phyloP scores from a whole-genome alignment of 2,797 vertebrate genomes.

The Ispidina picta region DNA sequence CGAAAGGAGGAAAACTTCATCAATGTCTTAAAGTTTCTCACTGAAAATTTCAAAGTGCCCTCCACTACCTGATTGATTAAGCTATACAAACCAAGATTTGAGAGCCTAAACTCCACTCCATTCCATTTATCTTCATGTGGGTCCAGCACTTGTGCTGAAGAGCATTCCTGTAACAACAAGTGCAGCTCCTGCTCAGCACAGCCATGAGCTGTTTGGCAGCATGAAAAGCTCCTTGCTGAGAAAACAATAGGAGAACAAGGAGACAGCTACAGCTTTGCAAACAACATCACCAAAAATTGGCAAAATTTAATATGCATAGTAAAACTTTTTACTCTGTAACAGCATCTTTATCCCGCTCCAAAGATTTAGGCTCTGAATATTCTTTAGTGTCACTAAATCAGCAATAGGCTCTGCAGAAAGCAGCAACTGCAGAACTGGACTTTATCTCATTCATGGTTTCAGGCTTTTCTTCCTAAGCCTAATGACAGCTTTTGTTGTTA shows the following conservation, averaged over 20 bases:
- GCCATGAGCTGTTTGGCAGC: not conserved
- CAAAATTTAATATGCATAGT: not conserved
- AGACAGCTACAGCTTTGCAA: not conserved
- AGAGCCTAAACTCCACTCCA: constrained; percentile 13
- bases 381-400: not conserved
- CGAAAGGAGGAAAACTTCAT: not conserved
- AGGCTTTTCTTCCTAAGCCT: not conserved
- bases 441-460: not conserved
- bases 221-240: not conserved
- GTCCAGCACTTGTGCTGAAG: not conserved
- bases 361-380: not conserved
- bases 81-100: constrained; percentile 11
- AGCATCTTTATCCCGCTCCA: not conserved
- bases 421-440: not conserved
- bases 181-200: not conserved
- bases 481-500: not conserved
- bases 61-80: constrained; percentile 19
- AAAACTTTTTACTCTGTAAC: not conserved
- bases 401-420: not conserved
- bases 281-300: not conserved
- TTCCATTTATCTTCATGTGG: constrained; percentile 32
- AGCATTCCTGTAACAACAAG: not conserved
- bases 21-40: not conserved
- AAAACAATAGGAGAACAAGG: not conserved
- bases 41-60: not conserved